phyloP scores from a whole-genome alignment of 2,113 vertebrate species.

The Sinocyclocheilus maitianheensis region DNA sequence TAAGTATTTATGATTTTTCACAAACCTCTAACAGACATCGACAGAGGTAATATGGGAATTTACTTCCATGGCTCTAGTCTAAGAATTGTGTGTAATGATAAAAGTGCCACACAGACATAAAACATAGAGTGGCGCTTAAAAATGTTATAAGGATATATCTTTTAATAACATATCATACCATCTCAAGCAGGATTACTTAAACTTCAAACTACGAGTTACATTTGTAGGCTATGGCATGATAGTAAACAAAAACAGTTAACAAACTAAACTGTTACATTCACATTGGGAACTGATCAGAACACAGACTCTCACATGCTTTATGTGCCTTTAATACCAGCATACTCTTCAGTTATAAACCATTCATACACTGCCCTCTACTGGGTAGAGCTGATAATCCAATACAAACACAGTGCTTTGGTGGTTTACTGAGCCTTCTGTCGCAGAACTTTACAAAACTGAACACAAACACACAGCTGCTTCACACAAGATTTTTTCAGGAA shows the following conservation, averaged over 20 bases:
- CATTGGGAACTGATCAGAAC: neutral
- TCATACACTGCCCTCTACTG: conserved; percentile 53
- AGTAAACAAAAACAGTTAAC: neutral
- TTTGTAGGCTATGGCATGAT: neutral
- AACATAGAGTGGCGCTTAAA: neutral
- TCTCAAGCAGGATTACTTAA: conserved; percentile 9
- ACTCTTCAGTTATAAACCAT: conserved; percentile 9
- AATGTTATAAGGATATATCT: neutral
- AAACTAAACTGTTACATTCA: neutral
- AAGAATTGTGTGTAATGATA: neutral
- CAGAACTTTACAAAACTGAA: neutral
- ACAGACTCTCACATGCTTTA: neutral
- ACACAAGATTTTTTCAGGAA: neutral
- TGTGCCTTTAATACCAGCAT: neutral
- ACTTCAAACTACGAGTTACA: neutral
- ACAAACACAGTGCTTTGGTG: neutral
- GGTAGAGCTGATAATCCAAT: neutral
- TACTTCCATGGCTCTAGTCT: neutral
- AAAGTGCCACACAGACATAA: neutral
- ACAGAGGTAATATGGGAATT: neutral
- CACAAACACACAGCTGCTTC: neutral
- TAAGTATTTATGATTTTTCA: neutral
- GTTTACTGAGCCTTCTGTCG: neutral
- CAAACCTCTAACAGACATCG: neutral
- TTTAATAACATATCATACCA: conserved; percentile 9